Evolutionary conservation across 2,113 vertebrate genomes (phyloP).

Genomic region (Bufo bufo): DNA sequence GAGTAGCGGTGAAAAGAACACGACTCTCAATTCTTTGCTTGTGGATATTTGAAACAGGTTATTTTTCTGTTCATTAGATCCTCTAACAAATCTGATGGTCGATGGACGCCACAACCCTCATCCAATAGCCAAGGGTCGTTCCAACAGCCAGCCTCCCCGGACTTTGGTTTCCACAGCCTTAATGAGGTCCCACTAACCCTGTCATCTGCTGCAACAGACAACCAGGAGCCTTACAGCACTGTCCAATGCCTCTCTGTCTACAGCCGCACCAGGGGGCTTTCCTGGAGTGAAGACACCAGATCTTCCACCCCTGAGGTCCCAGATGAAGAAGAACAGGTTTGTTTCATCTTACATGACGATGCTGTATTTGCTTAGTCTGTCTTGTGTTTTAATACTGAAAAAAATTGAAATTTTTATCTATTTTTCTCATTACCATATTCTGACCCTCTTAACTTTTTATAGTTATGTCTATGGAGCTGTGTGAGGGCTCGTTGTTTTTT

Average conservation of each 20-base stretch:
- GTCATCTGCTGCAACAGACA: constrained; percentile 23
- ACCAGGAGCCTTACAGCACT: constrained; percentile 50
- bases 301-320: constrained; percentile 53
- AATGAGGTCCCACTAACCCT: constrained; percentile 4
- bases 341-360: neutral
- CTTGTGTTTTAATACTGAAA: no score
- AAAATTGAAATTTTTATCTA: no score
- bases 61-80: constrained; percentile 52
- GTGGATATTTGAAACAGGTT: no score
- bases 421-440: no score
- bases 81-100: constrained; percentile 61
- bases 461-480: no score
- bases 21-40: no score
- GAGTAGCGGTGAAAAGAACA: no score
- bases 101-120: constrained; percentile 56
- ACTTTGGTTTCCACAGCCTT: constrained; percentile 45
- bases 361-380: no score
- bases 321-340: constrained; percentile 63
- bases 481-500: no score
- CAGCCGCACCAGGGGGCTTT: constrained; percentile 52
- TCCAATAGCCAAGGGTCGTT: constrained; percentile 51
- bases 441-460: no score
- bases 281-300: constrained; percentile 60
- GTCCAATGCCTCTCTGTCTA: constrained; percentile 26
- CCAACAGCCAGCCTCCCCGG: constrained; percentile 25